phyloP scores from a whole-genome alignment of 2,113 vertebrate genomes.

The Pseudopipra pipra region DNA sequence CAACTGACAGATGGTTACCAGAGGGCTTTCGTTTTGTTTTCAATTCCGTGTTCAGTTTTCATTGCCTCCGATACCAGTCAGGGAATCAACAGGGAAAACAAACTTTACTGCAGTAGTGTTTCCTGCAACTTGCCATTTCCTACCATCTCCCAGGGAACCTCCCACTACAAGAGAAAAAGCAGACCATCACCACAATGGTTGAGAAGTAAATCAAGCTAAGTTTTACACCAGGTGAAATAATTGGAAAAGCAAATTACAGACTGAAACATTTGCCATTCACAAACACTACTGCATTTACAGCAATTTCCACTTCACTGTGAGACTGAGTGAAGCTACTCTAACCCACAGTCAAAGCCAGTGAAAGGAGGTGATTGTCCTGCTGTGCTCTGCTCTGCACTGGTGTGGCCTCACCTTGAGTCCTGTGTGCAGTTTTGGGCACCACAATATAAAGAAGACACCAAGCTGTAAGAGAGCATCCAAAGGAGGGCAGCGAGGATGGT shows the following conservation, averaged over 20 bases:
- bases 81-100: neutral
- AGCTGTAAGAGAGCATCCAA: neutral
- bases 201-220: neutral
- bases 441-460: neutral
- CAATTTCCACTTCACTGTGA: neutral
- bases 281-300: neutral
- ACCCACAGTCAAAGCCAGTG: neutral
- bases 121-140: neutral
- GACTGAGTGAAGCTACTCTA: neutral
- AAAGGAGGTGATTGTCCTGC: fast-evolving
- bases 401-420: neutral
- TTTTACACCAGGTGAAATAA: neutral
- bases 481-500: neutral
- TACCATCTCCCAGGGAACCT: neutral
- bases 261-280: neutral
- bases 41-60: neutral
- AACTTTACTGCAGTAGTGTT: neutral
- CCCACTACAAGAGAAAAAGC: neutral
- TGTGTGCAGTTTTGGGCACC: neutral
- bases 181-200: neutral
- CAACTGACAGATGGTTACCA: neutral
- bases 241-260: neutral
- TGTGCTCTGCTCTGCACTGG: neutral
- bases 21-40: neutral
- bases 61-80: neutral